Evolutionary conservation across 2,888 invertebrate genomes (phyloP).

Genomic region (Stenolophus ochropezus): DNA sequence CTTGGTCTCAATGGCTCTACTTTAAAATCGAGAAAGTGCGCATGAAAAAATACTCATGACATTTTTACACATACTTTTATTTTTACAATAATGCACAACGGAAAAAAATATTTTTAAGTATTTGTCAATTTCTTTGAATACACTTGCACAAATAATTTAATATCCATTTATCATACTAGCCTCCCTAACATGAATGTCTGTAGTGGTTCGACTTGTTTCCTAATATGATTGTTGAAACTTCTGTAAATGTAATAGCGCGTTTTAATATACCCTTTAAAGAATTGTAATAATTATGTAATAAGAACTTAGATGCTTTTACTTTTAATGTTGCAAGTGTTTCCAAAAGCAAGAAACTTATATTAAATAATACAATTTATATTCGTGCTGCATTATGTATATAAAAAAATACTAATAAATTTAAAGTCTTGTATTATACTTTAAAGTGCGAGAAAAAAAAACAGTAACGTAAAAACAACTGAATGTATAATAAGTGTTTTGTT

Average conservation of each 20-base stretch:
- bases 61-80: neutral
- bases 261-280: neutral
- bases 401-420: too few relatives aligned
- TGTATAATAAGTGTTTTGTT: conserved; percentile 26
- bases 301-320: neutral
- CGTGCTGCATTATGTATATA: neutral
- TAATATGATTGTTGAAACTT: too few relatives aligned
- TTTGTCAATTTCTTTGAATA: too few relatives aligned
- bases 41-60: neutral
- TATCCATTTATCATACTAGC: too few relatives aligned
- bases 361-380: neutral
- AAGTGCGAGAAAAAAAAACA: conserved; percentile 26
- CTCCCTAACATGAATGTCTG: too few relatives aligned
- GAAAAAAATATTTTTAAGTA: too few relatives aligned
- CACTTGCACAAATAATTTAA: too few relatives aligned
- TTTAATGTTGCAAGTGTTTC: neutral
- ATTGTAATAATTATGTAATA: too few relatives aligned
- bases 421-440: too few relatives aligned
- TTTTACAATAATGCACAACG: neutral
- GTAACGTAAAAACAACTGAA: conserved; percentile 14
- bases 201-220: too few relatives aligned
- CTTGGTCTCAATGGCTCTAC: conserved; percentile 32
- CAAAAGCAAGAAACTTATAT: neutral
- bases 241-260: neutral
- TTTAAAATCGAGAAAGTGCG: conserved; percentile 37